phyloP scores from a whole-genome alignment of 1,140 invertebrate genomes.

The Formica exsecta region DNA sequence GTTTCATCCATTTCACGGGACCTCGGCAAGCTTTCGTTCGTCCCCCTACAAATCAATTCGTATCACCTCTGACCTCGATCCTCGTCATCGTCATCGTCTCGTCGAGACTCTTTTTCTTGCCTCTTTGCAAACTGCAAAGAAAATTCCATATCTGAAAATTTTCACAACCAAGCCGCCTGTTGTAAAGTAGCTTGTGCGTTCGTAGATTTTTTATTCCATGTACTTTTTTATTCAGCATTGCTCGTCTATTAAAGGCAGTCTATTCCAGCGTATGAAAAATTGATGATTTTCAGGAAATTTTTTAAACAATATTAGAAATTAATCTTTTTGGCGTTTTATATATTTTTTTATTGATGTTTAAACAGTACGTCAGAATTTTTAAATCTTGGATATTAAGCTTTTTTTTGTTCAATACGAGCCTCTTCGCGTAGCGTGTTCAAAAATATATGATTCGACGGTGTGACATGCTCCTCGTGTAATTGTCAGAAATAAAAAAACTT shows the following conservation, averaged over 20 bases:
- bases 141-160: conserved; percentile 5
- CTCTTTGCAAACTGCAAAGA: conserved; percentile 11
- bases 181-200: conserved; percentile 37
- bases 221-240: conserved; percentile 16
- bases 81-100: conserved; percentile 18
- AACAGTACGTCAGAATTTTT: too few species aligned
- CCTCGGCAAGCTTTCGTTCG: conserved; percentile 65
- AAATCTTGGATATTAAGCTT: too few species aligned
- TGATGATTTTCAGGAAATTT: too few species aligned
- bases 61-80: conserved; percentile 53
- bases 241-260: conserved; percentile 54
- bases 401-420: too few species aligned
- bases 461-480: too few species aligned
- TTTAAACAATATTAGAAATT: too few species aligned
- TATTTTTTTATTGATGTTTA: too few species aligned
- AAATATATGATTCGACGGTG: too few species aligned
- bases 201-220: conserved; percentile 26
- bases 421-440: too few species aligned
- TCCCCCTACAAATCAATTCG: conserved; percentile 68
- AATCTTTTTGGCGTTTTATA: too few species aligned
- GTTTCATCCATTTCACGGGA: conserved; percentile 69
- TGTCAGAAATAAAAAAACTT: too few species aligned
- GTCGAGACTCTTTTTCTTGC: not conserved
- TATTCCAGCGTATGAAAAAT: too few species aligned
- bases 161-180: not conserved